These are phyloP conservation scores for Brachyistius frenatus DNA, from an alignment of 2,113 vertebrate species.

Conservation along the genomic window DNA sequence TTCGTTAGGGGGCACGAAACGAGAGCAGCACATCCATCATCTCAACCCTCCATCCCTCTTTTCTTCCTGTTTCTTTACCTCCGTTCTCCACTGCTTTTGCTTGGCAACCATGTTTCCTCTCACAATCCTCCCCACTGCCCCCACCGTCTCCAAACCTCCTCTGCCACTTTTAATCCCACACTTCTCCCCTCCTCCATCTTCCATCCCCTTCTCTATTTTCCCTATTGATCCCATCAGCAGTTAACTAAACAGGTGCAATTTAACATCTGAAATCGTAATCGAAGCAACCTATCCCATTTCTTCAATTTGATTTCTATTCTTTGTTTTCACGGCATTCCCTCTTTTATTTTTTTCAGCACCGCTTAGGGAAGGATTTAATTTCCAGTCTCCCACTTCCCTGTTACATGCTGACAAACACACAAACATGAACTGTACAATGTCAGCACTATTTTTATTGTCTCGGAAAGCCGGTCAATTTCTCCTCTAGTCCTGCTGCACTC, in stretches of 20 bases:
- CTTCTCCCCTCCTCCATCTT: constrained; percentile 2
- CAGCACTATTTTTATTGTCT: constrained; percentile 81
- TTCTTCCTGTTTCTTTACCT: constrained; percentile 60
- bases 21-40: constrained; percentile 87
- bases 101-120: constrained; percentile 66
- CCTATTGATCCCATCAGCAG: constrained; percentile 58
- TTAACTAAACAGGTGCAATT: constrained; percentile 62
- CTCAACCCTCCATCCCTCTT: constrained; percentile 71
- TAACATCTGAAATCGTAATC: constrained; percentile 60
- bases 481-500: constrained; percentile 42
- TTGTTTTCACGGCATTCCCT: constrained; percentile 26
- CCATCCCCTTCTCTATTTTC: constrained; percentile 37
- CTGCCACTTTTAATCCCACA: constrained; percentile 47
- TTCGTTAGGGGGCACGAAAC: constrained; percentile 88
- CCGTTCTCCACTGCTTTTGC: constrained; percentile 42
- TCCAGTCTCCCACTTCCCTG: constrained; percentile 33
- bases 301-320: constrained; percentile 38
- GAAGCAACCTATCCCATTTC: constrained; percentile 38
- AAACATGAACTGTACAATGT: constrained; percentile 62
- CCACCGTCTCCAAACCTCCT: constrained; percentile 28
- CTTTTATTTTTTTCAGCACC: constrained; percentile 46
- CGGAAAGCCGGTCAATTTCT: constrained; percentile 64
- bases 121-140: constrained; percentile 20
- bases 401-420: constrained; percentile 61
- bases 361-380: constrained; percentile 50